Evolutionary conservation across 2,888 invertebrate genomes (phyloP).

Genomic region (Nomada goodeniana): DNA sequence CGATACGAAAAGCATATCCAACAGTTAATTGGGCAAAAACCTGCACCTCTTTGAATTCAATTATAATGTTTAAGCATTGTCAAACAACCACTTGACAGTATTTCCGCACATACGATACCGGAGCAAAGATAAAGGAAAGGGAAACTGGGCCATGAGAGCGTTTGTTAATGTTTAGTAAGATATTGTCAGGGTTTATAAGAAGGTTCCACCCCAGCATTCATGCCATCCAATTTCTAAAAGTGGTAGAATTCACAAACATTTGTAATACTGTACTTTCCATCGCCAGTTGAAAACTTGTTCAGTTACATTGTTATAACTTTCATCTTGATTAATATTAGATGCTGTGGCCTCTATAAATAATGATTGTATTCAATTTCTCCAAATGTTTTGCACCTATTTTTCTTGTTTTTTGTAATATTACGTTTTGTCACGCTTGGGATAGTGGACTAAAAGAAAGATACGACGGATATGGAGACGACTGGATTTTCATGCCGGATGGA

Average conservation of each 20-base stretch:
- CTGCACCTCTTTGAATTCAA: constrained; percentile 67
- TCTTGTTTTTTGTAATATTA: constrained; percentile 20
- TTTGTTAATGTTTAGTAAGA: constrained; percentile 58
- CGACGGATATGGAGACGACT: constrained; percentile 82
- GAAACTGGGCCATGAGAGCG: constrained; percentile 73
- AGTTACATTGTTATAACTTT: constrained; percentile 3
- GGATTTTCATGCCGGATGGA: constrained; percentile 84
- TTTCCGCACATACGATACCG: constrained; percentile 77
- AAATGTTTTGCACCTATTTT: neutral
- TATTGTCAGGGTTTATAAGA: constrained; percentile 74
- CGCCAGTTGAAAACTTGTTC: neutral
- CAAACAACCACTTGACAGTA: constrained; percentile 66
- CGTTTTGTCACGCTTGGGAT: constrained; percentile 59
- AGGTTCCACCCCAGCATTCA: constrained; percentile 5
- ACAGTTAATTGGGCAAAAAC: constrained; percentile 65
- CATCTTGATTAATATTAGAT: neutral
- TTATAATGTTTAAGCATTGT: constrained; percentile 69
- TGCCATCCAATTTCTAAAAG: constrained; percentile 17
- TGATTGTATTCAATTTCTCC: constrained; percentile 8
- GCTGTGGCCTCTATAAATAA: constrained; percentile 6
- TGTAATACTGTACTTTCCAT: neutral
- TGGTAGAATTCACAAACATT: neutral
- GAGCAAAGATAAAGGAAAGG: constrained; percentile 69
- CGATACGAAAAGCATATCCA: constrained; percentile 49
- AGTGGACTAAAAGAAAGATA: constrained; percentile 78